phyloP scores from a whole-genome alignment of 2,797 vertebrate genomes.

The Helicolenus hilgendorfi region DNA sequence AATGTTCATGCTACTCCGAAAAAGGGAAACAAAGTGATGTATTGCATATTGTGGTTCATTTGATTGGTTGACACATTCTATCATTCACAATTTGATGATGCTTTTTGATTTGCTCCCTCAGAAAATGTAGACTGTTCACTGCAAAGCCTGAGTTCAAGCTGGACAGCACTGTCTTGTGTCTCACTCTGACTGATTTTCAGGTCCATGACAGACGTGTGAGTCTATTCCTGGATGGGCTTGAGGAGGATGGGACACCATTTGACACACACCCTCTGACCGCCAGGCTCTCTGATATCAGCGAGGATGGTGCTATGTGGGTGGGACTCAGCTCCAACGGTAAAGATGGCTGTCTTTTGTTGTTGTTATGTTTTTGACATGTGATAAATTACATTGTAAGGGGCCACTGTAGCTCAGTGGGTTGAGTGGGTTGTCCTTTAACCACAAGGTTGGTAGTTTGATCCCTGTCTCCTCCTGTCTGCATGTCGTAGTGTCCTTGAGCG shows the following conservation, averaged over 20 bases:
- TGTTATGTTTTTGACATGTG: neutral
- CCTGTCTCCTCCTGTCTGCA: no score
- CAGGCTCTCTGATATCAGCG: slow-evolving; percentile 83
- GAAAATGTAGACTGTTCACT: neutral
- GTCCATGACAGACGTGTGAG: slow-evolving; percentile 91
- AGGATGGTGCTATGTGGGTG: slow-evolving; percentile 86
- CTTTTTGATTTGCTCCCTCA: neutral
- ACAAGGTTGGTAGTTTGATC: no score
- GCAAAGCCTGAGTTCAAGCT: neutral
- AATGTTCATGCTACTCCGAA: neutral
- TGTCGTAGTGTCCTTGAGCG: accelerated
- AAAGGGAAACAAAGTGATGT: neutral
- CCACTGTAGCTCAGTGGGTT: no score
- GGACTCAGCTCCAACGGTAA: slow-evolving; percentile 93
- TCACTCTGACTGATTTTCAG: slow-evolving; percentile 82
- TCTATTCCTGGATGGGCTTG: slow-evolving; percentile 95
- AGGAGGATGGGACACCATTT: slow-evolving; percentile 93
- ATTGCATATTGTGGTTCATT: neutral
- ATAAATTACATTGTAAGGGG: neutral
- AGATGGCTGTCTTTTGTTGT: neutral
- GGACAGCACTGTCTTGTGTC: neutral
- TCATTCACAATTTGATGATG: neutral
- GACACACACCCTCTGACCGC: slow-evolving; percentile 89
- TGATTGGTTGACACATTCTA: neutral
- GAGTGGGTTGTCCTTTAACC: no score